Evolutionary conservation across 2,888 invertebrate genomes (phyloP).

Genomic region (Drosophila recens): DNA sequence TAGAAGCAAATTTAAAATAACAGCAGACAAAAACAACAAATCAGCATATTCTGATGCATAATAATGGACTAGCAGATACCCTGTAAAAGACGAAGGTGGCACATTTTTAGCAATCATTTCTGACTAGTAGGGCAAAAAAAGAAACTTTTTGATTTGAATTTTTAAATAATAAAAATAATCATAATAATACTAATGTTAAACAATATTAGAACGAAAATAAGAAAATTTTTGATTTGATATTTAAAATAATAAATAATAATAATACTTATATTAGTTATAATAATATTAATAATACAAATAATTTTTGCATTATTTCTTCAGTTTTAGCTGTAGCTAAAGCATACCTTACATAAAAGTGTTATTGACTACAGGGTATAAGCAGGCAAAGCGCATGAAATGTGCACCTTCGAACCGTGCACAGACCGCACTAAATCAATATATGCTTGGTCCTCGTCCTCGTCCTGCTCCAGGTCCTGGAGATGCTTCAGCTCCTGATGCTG

Average conservation of each 20-base stretch:
- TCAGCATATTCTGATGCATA: neutral
- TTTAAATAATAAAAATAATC: no score
- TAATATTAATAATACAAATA: neutral
- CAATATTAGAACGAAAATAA: neutral
- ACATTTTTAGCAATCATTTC: no score
- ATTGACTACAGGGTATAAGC: slow-evolving; percentile 21
- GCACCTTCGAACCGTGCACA: slow-evolving; percentile 14
- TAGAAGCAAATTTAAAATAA: slow-evolving; percentile 61
- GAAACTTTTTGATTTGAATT: no score
- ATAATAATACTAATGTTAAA: no score
- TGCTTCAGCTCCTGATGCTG: slow-evolving; percentile 1
- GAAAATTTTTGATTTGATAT: no score
- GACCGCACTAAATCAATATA: slow-evolving; percentile 72
- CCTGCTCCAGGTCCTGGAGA: no score
- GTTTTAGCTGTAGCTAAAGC: neutral
- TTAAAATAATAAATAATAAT: no score
- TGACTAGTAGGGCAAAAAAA: neutral
- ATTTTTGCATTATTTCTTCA: neutral
- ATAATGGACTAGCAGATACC: slow-evolving; percentile 8
- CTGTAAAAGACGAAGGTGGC: neutral
- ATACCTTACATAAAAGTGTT: neutral
- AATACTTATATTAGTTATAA: no score
- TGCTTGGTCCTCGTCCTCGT: slow-evolving; percentile 26
- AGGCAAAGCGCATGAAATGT: slow-evolving; percentile 31
- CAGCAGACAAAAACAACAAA: slow-evolving; percentile 32